Evolutionary conservation across 2,797 vertebrate genomes (phyloP).

Genomic region (Neosilurus hyrtlii): DNA sequence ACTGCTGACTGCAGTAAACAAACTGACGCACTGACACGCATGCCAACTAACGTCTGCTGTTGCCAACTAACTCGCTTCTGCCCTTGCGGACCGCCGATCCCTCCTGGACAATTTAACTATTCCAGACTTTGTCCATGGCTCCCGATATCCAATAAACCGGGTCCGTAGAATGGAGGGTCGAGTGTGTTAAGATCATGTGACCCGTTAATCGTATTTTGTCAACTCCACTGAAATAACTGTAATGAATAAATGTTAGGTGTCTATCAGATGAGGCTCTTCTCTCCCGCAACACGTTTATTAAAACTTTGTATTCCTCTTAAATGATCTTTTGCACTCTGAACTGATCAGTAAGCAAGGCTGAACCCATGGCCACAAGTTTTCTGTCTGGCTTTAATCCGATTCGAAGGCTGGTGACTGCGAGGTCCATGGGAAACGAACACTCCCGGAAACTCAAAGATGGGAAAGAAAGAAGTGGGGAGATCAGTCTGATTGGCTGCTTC

Average conservation of each 20-base stretch:
- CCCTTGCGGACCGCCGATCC: no score
- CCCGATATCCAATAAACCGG: no score
- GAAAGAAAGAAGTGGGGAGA: neutral
- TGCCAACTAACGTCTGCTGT: no score
- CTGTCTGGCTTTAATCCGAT: neutral
- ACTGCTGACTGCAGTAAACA: no score
- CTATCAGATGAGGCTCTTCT: neutral
- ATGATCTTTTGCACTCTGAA: neutral
- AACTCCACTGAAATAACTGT: neutral
- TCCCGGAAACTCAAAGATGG: neutral
- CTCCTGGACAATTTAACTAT: no score
- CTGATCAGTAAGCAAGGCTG: neutral
- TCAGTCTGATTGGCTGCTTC: neutral
- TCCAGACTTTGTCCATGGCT: no score
- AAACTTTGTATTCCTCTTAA: neutral
- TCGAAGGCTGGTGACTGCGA: neutral
- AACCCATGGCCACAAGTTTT: neutral
- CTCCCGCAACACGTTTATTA: neutral
- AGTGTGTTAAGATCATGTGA: no score
- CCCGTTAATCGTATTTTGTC: no score
- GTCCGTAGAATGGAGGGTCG: no score
- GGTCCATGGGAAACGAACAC: slow-evolving; percentile 8
- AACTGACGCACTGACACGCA: no score
- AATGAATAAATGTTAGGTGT: neutral
- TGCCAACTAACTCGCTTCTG: no score